Conservation (phyloP, 2,113 vertebrate genomes). For the Carassius carassius region DNA sequence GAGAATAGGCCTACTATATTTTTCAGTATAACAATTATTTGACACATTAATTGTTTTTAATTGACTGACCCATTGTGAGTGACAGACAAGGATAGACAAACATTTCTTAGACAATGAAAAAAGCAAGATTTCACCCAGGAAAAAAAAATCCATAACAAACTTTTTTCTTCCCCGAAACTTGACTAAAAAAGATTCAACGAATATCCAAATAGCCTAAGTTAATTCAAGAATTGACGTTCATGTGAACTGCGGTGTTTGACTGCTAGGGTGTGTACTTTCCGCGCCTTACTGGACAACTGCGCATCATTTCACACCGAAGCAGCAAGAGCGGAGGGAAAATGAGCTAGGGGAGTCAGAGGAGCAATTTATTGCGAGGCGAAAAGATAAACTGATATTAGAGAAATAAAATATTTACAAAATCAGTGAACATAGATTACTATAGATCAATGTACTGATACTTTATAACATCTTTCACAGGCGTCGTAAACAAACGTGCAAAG, state of each 20-base stretch:
- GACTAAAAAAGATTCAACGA: not conserved
- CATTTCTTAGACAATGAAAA: not conserved
- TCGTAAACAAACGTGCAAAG: not conserved
- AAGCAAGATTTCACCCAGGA: not conserved
- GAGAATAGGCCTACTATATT: not conserved
- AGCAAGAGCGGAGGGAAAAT: not conserved
- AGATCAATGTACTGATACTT: not conserved
- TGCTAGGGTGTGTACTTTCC: constrained; percentile 17
- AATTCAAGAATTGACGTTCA: not conserved
- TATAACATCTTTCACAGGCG: not conserved
- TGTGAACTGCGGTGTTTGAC: not conserved
- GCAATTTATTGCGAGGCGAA: not conserved
- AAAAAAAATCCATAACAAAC: not conserved
- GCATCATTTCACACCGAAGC: constrained; percentile 5
- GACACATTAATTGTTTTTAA: not conserved
- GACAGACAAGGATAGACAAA: not conserved
- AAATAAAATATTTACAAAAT: not conserved
- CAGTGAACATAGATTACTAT: not conserved
- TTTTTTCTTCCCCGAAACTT: not conserved
- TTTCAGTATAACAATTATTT: not conserved
- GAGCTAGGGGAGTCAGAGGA: not conserved
- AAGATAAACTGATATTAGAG: not conserved
- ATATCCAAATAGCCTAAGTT: not conserved
- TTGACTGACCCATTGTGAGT: not conserved
- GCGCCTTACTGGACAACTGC: constrained; percentile 2